These are phyloP conservation scores for Palythoa caribaeorum DNA, from an alignment of 92 coral and sea anemone species.

Conservation along the genomic window DNA sequence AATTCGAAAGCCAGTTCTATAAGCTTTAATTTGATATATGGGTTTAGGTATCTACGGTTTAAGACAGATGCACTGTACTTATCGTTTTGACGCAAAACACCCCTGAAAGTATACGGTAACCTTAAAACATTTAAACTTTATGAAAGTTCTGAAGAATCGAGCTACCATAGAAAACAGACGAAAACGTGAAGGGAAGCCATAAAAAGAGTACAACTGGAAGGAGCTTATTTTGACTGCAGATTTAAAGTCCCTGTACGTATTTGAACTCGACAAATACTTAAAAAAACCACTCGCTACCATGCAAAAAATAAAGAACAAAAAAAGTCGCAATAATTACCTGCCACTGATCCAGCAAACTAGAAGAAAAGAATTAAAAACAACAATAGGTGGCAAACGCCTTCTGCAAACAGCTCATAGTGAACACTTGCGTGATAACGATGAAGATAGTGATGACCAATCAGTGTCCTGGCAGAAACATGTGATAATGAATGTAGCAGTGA, in stretches of 20 bases:
- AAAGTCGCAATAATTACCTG: not conserved
- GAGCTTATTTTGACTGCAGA: conserved; percentile 54
- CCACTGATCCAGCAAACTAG: not conserved
- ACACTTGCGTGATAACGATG: not conserved
- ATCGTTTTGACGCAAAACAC: too few relatives aligned
- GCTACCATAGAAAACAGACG: conserved; percentile 39
- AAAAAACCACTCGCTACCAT: not conserved
- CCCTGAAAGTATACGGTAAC: too few relatives aligned
- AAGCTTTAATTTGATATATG: too few relatives aligned
- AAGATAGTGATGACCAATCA: not conserved
- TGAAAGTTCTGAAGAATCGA: conserved; percentile 36
- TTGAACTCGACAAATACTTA: conserved; percentile 44
- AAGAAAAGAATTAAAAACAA: not conserved
- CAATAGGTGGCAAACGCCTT: not conserved
- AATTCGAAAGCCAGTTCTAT: too few relatives aligned
- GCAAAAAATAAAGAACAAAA: not conserved
- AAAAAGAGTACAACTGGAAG: conserved; percentile 59
- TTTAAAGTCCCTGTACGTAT: conserved; percentile 53
- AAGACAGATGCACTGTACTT: too few relatives aligned
- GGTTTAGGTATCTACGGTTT: too few relatives aligned
- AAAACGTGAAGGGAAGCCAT: conserved; percentile 38
- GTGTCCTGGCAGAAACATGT: not conserved
- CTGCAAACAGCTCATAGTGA: not conserved
- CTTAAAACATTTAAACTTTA: conserved; percentile 47
- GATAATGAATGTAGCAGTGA: not conserved